These are phyloP conservation scores for Brenthis ino DNA, from an alignment of 2,888 invertebrate genomes.

Conservation along the genomic window DNA sequence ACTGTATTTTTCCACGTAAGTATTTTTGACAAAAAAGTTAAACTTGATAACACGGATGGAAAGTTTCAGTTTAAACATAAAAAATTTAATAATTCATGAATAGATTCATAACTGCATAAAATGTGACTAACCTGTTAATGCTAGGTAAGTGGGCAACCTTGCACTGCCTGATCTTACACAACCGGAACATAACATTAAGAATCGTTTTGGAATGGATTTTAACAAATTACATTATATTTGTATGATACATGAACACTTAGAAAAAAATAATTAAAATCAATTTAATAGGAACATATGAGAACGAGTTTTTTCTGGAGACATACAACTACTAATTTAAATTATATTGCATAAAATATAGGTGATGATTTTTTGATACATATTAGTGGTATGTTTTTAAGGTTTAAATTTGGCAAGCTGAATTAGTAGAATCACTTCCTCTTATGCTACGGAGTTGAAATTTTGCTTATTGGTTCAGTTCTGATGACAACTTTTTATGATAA, in stretches of 20 bases:
- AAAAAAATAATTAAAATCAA: neutral
- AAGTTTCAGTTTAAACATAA: neutral
- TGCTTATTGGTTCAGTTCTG: too few relatives aligned
- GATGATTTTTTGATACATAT: too few relatives aligned
- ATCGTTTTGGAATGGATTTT: conserved; percentile 38
- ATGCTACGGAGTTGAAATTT: too few relatives aligned
- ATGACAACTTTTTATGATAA: too few relatives aligned
- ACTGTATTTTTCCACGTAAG: too few relatives aligned
- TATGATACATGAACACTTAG: neutral
- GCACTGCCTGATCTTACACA: conserved; percentile 41
- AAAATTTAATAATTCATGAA: conserved; percentile 27
- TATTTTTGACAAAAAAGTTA: neutral
- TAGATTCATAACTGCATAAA: conserved; percentile 37
- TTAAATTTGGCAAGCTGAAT: too few relatives aligned
- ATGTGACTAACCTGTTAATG: conserved; percentile 33
- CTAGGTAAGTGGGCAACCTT: conserved; percentile 42
- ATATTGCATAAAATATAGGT: too few relatives aligned
- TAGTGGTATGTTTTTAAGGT: too few relatives aligned
- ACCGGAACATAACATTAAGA: conserved; percentile 42
- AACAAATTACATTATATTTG: conserved; percentile 36
- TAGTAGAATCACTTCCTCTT: too few relatives aligned
- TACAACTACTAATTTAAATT: too few relatives aligned
- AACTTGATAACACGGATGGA: neutral
- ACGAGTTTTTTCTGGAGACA: too few relatives aligned
- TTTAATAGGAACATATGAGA: neutral